Evolutionary conservation across 2,113 vertebrate species (phyloP).

Genomic region (Lichenostomus cassidix): DNA sequence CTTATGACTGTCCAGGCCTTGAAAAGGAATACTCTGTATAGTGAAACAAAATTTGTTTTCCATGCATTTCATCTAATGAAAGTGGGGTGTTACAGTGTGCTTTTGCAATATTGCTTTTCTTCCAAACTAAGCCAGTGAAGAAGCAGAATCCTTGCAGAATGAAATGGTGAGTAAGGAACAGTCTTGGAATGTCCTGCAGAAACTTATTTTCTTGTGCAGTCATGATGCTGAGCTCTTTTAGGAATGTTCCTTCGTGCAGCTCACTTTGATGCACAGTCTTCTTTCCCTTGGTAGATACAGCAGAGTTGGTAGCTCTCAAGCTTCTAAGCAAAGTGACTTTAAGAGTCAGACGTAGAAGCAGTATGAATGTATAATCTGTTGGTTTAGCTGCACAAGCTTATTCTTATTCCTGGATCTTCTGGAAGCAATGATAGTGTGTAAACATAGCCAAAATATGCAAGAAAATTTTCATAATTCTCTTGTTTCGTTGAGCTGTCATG

Average conservation of each 20-base stretch:
- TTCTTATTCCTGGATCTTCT: neutral
- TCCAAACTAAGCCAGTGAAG: neutral
- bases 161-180: neutral
- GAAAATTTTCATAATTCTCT: neutral
- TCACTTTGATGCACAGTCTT: neutral
- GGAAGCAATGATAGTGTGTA: neutral
- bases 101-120: neutral
- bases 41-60: neutral
- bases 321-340: neutral
- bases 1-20: neutral
- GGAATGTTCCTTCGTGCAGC: neutral
- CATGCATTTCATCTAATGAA: neutral
- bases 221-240: neutral
- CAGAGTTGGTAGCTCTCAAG: neutral
- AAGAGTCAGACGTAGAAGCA: neutral
- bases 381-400: neutral
- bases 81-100: neutral
- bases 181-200: neutral
- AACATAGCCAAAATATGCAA: neutral
- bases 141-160: neutral
- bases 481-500: neutral
- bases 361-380: neutral
- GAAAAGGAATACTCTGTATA: neutral
- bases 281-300: neutral
- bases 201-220: neutral